Base-by-base conservation (phyloP, 2,113 vertebrate genomes). In the Blennius ocellaris region DNA sequence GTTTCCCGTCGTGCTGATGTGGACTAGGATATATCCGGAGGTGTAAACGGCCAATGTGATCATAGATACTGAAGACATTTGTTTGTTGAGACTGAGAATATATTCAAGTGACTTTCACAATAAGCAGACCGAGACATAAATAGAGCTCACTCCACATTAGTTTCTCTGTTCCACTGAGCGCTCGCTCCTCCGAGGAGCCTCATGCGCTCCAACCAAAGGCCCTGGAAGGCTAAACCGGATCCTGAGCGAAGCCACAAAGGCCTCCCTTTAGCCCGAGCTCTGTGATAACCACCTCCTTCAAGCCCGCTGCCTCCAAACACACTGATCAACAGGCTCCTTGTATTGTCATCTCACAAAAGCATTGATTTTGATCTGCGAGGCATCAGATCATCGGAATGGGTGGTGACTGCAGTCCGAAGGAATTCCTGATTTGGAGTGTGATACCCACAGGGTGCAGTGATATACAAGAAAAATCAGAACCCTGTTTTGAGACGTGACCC, bases 321-420 rank as follows among this genome's bases (percentile, higher is more conserved):
- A 69, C 86, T 59, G 65, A 85, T 87, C 86, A 89, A 91, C 86
- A 82, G 77, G 69, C 72, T 80, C 51, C 85, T 86, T 89, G 86
- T 67, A 85, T 86, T 86, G 80, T 89, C 72, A 69, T 61, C 60
- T 82, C 85, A 90, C 87, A 90, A 85, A 89, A 90, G 91, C 73
- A 5, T 90, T 80, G 87, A 90, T 92, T 88, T 89, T 30, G 82
- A 91, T 89, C 89, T 83, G 78, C 37, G 49, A 69, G 74, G 87
- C 83, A 82, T 81, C 82, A 74, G 76, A 77, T 81, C 84, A 72
- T 69, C 64, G 77, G 80, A 69, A 89, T 85, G 85, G 80, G 72
- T 66, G 55, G 62, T 91, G 91, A 92, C 84, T 86, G 40, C 44
- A 80, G 57, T 73, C 68, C 60, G 73, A 37, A 69, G 82, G 89